phyloP scores from a whole-genome alignment of 2,113 vertebrate genomes.

The Rhadina sibilatrix region DNA sequence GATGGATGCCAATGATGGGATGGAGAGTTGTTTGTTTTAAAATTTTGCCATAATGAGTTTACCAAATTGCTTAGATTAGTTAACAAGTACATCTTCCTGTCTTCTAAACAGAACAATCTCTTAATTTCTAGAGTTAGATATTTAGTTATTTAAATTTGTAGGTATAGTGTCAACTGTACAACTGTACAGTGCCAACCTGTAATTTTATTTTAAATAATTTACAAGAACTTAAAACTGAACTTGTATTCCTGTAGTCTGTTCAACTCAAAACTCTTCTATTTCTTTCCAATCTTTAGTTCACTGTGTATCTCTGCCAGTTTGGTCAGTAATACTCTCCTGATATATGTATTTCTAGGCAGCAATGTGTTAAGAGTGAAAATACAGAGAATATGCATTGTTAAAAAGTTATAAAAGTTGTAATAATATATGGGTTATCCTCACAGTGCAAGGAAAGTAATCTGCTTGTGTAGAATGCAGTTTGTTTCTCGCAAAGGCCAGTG shows the following conservation, averaged over 20 bases:
- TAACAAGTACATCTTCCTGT: not conserved
- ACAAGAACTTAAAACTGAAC: not conserved
- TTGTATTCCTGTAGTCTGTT: not conserved
- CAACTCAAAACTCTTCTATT: not conserved
- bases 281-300: not conserved
- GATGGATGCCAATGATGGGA: not conserved
- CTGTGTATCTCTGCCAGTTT: not conserved
- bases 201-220: not conserved
- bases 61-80: not conserved
- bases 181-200: not conserved
- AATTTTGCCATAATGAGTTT: not conserved
- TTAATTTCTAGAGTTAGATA: not conserved
- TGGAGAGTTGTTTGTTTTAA: not conserved
- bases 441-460: not conserved
- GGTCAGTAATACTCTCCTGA: not conserved
- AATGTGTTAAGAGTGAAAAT: not conserved
- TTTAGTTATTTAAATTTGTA: not conserved
- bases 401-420: not conserved
- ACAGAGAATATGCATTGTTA: not conserved
- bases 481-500: not conserved
- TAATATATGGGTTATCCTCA: not conserved
- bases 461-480: not conserved
- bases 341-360: not conserved
- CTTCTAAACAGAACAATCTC: not conserved
- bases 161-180: too few relatives aligned